Base-by-base conservation (phyloP, 2,113 vertebrate species). In the Channa argus region DNA sequence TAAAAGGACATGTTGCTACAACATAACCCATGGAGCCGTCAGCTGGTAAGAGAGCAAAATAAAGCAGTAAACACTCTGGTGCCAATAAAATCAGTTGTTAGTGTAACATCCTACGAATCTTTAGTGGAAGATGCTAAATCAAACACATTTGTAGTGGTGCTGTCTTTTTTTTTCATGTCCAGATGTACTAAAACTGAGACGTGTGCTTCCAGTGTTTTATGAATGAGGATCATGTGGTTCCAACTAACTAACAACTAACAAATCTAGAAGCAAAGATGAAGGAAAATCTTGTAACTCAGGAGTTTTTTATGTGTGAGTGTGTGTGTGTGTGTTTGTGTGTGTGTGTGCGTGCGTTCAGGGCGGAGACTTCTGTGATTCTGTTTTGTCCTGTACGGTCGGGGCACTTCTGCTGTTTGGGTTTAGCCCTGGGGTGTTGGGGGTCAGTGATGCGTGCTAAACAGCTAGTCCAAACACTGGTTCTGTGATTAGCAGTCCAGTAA, bases 371-470 rank as follows among this genome's bases (percentile, higher is more conserved):
- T 72, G 54, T 64, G 52, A 66, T 63, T 63, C 11, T 49, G 24
- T 58, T 68, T 50, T 6, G 37, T 50, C n/a, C 41, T 10, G 24
- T 63, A 13, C 50, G 61, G 45, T 38, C 2, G 5, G 5, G 39
- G 15, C 49, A 59, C 53, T 63, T 49, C 62, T 58, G 75, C 71
- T 67, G 78, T 79, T 67, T 74, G 43, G 5, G 3, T 51, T 77
- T 78, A 77, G 80, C 82, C 71, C 75, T 8, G 7, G 0, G 41
- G 64, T 77, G 77, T 82, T 43, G 61, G 63, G 12, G 69, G 80
- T 84, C 82, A 77, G 66, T 36, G 65, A 78, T 63, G 69, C 77
- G 80, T 70, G 85, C 74, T 89, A 84, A 89, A 86, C 47, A 13
- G 55, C 43, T 61, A 50, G 72, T 74, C 73, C 76, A 86, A 90